Evolutionary conservation across 2,888 invertebrate genomes (phyloP).

Genomic region (Lottia scabra): DNA sequence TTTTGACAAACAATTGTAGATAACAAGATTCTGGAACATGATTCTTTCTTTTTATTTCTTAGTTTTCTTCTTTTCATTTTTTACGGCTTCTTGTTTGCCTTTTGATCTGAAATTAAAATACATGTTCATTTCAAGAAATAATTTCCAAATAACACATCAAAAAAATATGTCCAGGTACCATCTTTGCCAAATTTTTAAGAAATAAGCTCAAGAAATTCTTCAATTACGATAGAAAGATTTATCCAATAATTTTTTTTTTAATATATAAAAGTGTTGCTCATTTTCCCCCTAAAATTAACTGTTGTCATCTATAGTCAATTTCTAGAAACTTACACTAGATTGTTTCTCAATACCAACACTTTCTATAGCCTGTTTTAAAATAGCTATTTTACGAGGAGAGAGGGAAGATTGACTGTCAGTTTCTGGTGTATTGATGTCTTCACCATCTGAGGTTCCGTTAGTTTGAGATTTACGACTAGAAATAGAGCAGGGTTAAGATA

Average conservation of each 20-base stretch:
- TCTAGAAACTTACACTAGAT: constrained; percentile 8
- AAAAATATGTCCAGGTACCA: too few relatives aligned
- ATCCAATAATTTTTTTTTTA: too few relatives aligned
- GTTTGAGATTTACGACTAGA: constrained; percentile 43
- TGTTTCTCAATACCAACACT: constrained; percentile 24
- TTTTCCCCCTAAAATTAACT: too few relatives aligned
- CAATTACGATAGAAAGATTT: too few relatives aligned
- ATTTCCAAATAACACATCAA: neutral
- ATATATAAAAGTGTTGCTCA: too few relatives aligned
- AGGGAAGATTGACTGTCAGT: constrained; percentile 35
- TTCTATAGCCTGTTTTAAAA: constrained; percentile 39
- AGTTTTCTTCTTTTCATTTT: constrained; percentile 18
- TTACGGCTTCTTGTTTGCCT: constrained; percentile 27
- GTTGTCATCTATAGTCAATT: neutral
- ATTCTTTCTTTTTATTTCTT: neutral
- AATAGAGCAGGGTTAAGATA: too few relatives aligned
- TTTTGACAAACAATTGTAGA: too few relatives aligned
- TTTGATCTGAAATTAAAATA: constrained; percentile 24
- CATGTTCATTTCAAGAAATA: neutral
- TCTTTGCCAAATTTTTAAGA: too few relatives aligned
- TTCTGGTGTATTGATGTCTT: constrained; percentile 38
- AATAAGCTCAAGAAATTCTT: too few relatives aligned
- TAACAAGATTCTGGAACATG: too few relatives aligned
- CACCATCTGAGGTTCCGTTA: constrained; percentile 61
- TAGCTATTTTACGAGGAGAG: constrained; percentile 39